Conservation (phyloP, 1,140 invertebrate genomes). For the Mercenaria mercenaria region DNA sequence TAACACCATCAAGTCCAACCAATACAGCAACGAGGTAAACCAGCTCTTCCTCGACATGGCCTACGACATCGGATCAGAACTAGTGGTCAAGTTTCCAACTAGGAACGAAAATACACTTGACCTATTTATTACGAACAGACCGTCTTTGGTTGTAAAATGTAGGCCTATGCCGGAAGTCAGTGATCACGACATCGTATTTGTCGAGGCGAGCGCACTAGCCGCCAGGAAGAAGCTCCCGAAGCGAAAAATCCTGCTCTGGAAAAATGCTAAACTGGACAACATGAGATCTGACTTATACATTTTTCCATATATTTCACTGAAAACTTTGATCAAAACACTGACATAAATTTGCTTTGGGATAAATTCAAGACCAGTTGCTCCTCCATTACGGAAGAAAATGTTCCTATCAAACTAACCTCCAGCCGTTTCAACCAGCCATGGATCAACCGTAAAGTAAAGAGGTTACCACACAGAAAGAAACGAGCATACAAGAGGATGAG, state of each 20-base stretch:
- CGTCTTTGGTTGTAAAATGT: neutral
- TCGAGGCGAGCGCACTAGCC: no score
- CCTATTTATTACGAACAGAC: constrained; percentile 15
- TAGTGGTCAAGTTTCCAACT: neutral
- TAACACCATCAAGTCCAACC: constrained; percentile 21
- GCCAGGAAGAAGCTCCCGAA: neutral
- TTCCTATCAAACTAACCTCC: neutral
- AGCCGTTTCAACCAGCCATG: neutral
- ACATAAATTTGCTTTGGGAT: neutral
- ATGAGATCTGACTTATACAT: no score
- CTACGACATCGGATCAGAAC: neutral
- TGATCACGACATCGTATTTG: neutral
- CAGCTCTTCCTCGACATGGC: no score
- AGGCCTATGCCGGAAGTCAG: no score
- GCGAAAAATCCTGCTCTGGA: neutral
- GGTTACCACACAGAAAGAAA: neutral
- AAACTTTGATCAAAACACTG: neutral
- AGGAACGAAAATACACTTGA: neutral
- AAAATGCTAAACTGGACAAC: neutral
- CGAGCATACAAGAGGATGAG: neutral
- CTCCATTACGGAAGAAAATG: neutral
- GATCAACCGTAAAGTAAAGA: neutral
- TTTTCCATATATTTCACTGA: no score
- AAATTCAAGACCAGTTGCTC: neutral
- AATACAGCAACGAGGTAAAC: neutral